Conservation (phyloP, 2,888 invertebrate species). For the Cephus nigrinus region DNA sequence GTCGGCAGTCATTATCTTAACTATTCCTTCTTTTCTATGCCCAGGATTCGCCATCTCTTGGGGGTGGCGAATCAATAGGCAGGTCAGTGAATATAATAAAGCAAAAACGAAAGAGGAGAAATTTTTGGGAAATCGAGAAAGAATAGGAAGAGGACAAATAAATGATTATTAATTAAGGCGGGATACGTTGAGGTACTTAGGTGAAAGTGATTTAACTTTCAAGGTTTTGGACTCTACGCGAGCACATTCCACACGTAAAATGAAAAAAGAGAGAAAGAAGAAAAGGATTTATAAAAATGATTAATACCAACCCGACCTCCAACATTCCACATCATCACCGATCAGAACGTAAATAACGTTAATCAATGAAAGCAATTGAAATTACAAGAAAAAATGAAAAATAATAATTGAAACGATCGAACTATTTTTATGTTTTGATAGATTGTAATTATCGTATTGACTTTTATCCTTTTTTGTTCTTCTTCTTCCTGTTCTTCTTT, state of each 20-base stretch:
- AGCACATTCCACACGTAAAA: conserved; percentile 52
- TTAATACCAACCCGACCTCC: conserved; percentile 43
- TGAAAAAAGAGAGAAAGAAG: conserved; percentile 17
- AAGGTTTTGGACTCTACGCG: conserved; percentile 40
- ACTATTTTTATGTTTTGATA: conserved; percentile 6
- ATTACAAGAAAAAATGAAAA: conserved; percentile 10
- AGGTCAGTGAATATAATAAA: conserved; percentile 47
- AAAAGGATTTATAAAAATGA: neutral
- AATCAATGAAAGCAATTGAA: conserved; percentile 3
- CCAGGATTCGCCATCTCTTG: conserved; percentile 34
- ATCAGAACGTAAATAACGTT: conserved; percentile 34
- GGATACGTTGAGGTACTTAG: conserved; percentile 45
- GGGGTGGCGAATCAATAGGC: conserved; percentile 28
- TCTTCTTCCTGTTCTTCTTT: neutral
- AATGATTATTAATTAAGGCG: conserved; percentile 2
- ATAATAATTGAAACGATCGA: conserved; percentile 17
- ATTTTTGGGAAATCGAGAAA: neutral
- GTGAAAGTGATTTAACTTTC: conserved; percentile 47
- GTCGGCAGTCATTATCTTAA: neutral
- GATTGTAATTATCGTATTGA: conserved; percentile 27
- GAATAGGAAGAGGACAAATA: conserved; percentile 2
- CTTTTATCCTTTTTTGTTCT: neutral
- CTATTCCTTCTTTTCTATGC: conserved; percentile 47
- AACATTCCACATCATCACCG: conserved; percentile 49
- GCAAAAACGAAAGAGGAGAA: neutral